These are phyloP conservation scores for Gopherus evgoodei DNA, from an alignment of 2,113 vertebrate species.

Conservation along the genomic window DNA sequence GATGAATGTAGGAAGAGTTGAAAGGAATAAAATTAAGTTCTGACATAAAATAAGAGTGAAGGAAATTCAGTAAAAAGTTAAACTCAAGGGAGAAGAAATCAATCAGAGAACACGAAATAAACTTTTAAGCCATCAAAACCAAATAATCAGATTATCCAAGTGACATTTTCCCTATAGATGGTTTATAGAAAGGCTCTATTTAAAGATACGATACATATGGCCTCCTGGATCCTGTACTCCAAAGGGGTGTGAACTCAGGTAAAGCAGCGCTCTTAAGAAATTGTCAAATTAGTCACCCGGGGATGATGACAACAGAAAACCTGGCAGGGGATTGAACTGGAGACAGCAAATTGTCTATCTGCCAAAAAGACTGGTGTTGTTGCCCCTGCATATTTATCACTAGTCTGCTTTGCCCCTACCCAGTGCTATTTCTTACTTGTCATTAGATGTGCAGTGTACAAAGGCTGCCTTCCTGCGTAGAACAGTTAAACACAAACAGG, in stretches of 20 bases:
- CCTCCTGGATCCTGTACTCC: neutral
- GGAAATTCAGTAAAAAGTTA: neutral
- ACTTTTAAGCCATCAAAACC: neutral
- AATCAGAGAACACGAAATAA: neutral
- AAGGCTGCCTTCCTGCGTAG: neutral
- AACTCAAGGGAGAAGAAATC: neutral
- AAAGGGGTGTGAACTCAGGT: neutral
- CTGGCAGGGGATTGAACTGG: neutral
- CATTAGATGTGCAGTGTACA: neutral
- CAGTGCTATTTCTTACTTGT: neutral
- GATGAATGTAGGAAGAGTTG: neutral
- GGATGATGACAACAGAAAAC: neutral
- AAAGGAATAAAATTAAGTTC: neutral
- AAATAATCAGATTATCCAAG: neutral
- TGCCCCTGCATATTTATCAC: neutral
- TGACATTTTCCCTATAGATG: neutral
- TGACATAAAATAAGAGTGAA: neutral
- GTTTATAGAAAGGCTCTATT: neutral
- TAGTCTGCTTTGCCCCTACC: neutral
- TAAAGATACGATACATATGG: neutral
- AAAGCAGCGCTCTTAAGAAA: neutral
- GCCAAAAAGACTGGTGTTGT: neutral
- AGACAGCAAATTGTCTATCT: neutral
- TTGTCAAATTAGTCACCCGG: neutral
- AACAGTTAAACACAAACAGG: neutral